These are phyloP conservation scores for Hipparchia sbordonii DNA, from an alignment of 2,888 invertebrate genomes.

Conservation along the genomic window DNA sequence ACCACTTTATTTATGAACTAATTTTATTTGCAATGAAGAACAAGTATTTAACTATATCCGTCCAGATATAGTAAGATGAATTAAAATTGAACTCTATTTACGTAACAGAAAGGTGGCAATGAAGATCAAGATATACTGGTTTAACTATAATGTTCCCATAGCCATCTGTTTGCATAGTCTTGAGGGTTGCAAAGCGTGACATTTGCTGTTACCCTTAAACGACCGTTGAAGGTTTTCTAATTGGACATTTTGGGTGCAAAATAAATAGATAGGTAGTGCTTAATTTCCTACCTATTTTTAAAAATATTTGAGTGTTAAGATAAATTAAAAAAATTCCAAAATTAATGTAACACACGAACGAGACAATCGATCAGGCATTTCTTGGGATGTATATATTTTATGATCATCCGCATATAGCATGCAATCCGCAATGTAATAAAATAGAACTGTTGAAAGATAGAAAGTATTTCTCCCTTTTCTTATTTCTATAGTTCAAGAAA, in stretches of 20 bases:
- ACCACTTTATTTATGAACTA: constrained; percentile 31
- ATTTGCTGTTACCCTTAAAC: constrained; percentile 68
- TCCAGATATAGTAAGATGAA: constrained; percentile 13
- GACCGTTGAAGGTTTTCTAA: constrained; percentile 62
- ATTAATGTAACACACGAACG: not conserved
- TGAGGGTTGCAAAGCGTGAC: constrained; percentile 61
- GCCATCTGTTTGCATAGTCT: constrained; percentile 67
- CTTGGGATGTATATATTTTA: no score
- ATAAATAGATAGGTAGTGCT: constrained; percentile 25
- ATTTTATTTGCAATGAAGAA: constrained; percentile 27
- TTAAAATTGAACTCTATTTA: constrained; percentile 33
- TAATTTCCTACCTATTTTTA: no score
- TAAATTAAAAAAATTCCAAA: not conserved
- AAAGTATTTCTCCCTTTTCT: not conserved
- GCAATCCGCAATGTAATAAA: no score
- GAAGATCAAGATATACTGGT: constrained; percentile 31
- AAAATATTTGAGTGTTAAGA: not conserved
- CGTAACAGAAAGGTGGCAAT: constrained; percentile 19
- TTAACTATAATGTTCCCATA: constrained; percentile 43
- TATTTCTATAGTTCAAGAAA: constrained; percentile 3
- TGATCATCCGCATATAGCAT: no score
- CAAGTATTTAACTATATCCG: constrained; percentile 19
- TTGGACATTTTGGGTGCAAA: constrained; percentile 50
- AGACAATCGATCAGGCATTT: no score
- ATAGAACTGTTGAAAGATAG: no score